phyloP scores from a whole-genome alignment of 2,888 invertebrate genomes.

The Clostera curtula region DNA sequence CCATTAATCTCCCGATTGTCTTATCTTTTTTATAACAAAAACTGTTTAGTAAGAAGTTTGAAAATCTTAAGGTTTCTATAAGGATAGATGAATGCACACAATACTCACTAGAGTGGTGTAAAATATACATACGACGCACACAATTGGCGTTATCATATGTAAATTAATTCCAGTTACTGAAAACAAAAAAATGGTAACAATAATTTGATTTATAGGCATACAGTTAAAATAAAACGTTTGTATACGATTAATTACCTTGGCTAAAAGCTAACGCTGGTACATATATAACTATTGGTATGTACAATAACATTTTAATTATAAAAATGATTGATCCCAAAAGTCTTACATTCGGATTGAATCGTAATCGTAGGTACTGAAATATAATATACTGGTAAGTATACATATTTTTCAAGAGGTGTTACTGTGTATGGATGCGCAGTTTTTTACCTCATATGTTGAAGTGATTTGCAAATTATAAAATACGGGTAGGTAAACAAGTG shows the following conservation, averaged over 20 bases:
- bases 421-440: no score
- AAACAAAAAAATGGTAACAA: slow-evolving; percentile 25
- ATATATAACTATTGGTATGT: slow-evolving; percentile 90
- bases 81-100: slow-evolving; percentile 6
- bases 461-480: slow-evolving; percentile 84
- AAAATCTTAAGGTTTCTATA: no score
- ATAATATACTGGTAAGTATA: slow-evolving; percentile 14
- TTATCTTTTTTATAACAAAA: no score
- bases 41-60: no score
- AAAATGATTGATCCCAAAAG: slow-evolving; percentile 81
- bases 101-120: slow-evolving; percentile 90
- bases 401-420: no score
- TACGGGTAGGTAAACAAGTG: slow-evolving; percentile 80
- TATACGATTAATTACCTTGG: slow-evolving; percentile 73
- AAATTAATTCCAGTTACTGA: slow-evolving; percentile 88
- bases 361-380: slow-evolving; percentile 79
- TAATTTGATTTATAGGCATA: slow-evolving; percentile 2
- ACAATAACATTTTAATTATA: slow-evolving; percentile 82
- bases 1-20: no score
- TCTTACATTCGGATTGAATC: slow-evolving; percentile 80
- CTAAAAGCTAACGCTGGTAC: slow-evolving; percentile 91
- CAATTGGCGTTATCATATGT: slow-evolving; percentile 85
- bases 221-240: background rate
- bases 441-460: slow-evolving; percentile 85
- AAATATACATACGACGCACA: slow-evolving; percentile 92